Evolutionary conservation across 2,113 vertebrate species (phyloP).

Genomic region (Leucosticte australis): DNA sequence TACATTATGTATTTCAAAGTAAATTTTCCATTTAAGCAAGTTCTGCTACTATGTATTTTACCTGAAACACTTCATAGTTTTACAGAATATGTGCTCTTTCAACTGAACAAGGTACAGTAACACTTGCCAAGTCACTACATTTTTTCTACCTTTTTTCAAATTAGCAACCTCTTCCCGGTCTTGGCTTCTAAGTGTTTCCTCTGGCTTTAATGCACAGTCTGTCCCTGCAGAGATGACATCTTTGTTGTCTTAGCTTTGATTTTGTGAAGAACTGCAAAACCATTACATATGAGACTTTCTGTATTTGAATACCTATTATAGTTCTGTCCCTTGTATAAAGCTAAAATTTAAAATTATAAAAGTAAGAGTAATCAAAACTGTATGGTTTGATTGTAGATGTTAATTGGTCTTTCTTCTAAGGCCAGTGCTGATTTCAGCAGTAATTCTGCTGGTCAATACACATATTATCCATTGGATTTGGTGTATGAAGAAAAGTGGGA

Average conservation of each 20-base stretch:
- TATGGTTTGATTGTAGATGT: not conserved
- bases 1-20: slow-evolving; percentile 24
- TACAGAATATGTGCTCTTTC: not conserved
- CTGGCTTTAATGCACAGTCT: not conserved
- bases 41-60: slow-evolving; percentile 15
- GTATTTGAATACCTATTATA: not conserved
- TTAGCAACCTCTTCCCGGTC: not conserved
- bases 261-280: not conserved
- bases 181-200: not conserved
- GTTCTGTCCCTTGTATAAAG: not conserved
- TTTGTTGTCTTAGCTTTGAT: not conserved
- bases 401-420: not conserved
- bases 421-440: not conserved
- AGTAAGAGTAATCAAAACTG: not conserved
- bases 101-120: not conserved
- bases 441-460: not conserved
- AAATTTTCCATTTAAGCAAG: not conserved
- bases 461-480: not conserved
- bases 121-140: not conserved
- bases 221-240: not conserved
- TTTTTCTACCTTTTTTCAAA: not conserved
- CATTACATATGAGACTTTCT: not conserved
- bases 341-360: not conserved
- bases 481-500: not conserved
- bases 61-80: not conserved